Conservation (phyloP, 2,888 invertebrate genomes). For the Eilema sororculum region DNA sequence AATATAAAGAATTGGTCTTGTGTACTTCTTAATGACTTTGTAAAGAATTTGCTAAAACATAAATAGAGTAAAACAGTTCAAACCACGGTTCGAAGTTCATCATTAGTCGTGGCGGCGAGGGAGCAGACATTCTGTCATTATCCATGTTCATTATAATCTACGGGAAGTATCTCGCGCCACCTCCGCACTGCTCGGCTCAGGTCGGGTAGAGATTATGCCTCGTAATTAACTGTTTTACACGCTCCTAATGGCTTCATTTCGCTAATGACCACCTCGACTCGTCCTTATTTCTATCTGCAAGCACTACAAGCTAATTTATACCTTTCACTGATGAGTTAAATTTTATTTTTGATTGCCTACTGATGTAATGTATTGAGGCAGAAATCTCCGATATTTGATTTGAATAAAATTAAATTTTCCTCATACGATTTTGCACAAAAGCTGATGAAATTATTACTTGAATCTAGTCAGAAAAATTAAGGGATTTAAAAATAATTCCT, state of each 20-base stretch:
- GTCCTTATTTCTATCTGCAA: conserved; percentile 63
- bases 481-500: not conserved
- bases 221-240: conserved; percentile 85
- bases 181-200: conserved; percentile 55
- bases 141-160: conserved; percentile 64
- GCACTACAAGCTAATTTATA: conserved; percentile 50
- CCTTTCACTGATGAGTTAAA: conserved; percentile 51
- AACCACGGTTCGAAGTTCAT: conserved; percentile 25
- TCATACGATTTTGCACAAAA: conserved; percentile 31
- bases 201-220: conserved; percentile 65
- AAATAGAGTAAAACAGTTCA: conserved; percentile 26
- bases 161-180: conserved; percentile 62
- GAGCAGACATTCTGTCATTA: conserved; percentile 55
- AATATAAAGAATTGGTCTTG: not conserved
- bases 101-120: conserved; percentile 36
- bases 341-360: conserved; percentile 36
- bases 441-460: conserved; percentile 36
- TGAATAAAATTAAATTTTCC: conserved; percentile 38
- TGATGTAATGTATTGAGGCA: conserved; percentile 39
- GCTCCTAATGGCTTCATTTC: conserved; percentile 83
- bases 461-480: not conserved
- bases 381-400: too few species aligned
- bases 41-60: conserved; percentile 1
- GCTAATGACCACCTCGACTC: conserved; percentile 79
- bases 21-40: not conserved